Percentiles rank a stretch among this genome's conserved stretches.
These are phyloP conservation scores for Eupeodes luniger DNA, from an alignment of 2,888 invertebrate species.

Conservation along the genomic window DNA sequence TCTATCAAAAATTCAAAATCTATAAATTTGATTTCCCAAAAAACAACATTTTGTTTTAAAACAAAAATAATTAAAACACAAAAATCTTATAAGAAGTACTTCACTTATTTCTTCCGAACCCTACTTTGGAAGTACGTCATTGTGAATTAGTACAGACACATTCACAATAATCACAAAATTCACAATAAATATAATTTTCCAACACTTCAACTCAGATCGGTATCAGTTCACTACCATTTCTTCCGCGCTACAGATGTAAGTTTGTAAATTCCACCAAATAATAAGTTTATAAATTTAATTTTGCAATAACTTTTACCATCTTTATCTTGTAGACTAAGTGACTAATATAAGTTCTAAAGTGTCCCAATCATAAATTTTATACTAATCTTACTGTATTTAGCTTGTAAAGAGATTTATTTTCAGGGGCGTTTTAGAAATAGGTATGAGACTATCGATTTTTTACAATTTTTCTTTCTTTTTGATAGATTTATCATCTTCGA, in stretches of 20 bases:
- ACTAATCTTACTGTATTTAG: not conserved
- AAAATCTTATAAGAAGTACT: too few species aligned
- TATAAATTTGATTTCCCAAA: too few species aligned
- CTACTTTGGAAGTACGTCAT: too few species aligned
- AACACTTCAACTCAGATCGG: conserved; percentile 15
- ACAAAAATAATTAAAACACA: too few species aligned
- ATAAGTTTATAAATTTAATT: conserved; percentile 1
- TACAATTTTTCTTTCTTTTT: not conserved
- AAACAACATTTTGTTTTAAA: too few species aligned
- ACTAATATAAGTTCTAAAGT: not conserved
- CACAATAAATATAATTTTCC: conserved; percentile 39
- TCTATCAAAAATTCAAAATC: too few species aligned
- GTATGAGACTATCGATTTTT: conserved; percentile 13
- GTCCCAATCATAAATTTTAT: not conserved
- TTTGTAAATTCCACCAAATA: not conserved
- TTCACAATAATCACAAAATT: conserved; percentile 44
- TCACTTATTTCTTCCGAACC: too few species aligned
- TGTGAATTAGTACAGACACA: not conserved
- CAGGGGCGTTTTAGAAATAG: not conserved
- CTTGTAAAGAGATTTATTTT: not conserved
- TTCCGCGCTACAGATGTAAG: conserved; percentile 64
- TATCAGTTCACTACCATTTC: conserved; percentile 65
- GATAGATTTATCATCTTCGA: not conserved
- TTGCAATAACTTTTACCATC: not conserved
- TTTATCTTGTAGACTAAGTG: not conserved